Evolutionary conservation across 2,113 vertebrate genomes (phyloP), one percentile per base, ranked within the genome.

Genomic region (Chionomys nivalis): DNA sequence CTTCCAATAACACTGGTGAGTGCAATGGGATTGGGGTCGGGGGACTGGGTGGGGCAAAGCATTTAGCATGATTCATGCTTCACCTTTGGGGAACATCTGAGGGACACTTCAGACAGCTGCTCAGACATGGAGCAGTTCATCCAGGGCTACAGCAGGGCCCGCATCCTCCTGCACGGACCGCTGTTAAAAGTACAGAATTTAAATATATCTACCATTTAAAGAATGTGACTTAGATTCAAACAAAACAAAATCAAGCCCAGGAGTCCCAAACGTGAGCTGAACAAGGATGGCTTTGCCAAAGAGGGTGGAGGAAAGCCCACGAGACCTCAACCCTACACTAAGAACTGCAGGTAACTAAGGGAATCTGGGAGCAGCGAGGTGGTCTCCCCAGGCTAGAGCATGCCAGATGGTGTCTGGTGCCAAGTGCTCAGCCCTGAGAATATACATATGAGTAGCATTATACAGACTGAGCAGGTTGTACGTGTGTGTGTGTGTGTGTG

Each of bases 71-170:
- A 47, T n/a, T 11, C 39, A 28, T 42, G 73, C 63, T 76, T 95
- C 91, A 72, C 89, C 87, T 91, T 2, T 75, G 49, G 87, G 65
- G 36, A 76, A 3, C 42, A 88, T 96, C 89, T 77, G 72, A 58
- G 47, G 31, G 17, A 93, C 95, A 72, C 76, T 52, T 75, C 77
- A 68, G 93, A 91, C 91, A 58, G 95, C 73, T 85, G 89, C 79
- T 97, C 87, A 92, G 87, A 95, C 91, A 82, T 17, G 0, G 0
- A 92, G 81, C 72, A 65, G 79, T 93, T 90, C 85, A 97, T 95
- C 87, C 91, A 85, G 44, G 23, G 33, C 88, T 94, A 90, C 36
- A 55, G 72, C 70, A 82, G 85, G 58, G 49, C 87, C 87, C 24
- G n/a, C 47, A 66, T 58, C 78, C 47, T 95, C 19, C 85, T 58